Evolutionary conservation across 2,888 invertebrate genomes (phyloP).

Genomic region (Plemyria rubiginata): DNA sequence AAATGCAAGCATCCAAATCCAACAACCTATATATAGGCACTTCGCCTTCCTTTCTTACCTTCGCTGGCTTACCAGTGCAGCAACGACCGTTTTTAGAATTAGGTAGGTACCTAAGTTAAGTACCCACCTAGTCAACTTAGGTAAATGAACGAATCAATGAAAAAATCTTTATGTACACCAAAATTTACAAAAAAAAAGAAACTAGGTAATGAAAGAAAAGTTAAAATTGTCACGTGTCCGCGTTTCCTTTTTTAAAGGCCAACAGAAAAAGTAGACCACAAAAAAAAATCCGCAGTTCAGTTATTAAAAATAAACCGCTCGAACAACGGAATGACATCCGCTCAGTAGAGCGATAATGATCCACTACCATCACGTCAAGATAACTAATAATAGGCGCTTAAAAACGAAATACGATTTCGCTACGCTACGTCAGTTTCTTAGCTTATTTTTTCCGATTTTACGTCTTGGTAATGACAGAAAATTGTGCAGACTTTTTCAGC

Average conservation of each 20-base stretch:
- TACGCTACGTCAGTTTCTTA: conserved; percentile 18
- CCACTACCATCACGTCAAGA: conserved; percentile 45
- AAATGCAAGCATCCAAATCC: too few relatives aligned
- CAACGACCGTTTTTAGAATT: too few relatives aligned
- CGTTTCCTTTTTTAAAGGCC: not conserved
- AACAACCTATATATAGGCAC: too few relatives aligned
- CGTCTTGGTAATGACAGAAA: not conserved
- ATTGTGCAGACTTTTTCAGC: too few relatives aligned
- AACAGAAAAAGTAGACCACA: conserved; percentile 39
- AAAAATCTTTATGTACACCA: too few relatives aligned
- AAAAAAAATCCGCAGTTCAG: conserved; percentile 32
- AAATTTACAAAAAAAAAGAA: too few relatives aligned
- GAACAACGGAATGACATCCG: conserved; percentile 45
- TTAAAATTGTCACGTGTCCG: not conserved
- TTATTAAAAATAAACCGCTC: conserved; percentile 41
- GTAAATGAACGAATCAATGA: too few relatives aligned
- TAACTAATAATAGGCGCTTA: conserved; percentile 42
- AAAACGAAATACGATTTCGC: conserved; percentile 20
- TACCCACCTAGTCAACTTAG: too few relatives aligned
- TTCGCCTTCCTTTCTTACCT: too few relatives aligned
- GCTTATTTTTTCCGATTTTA: conserved; percentile 4
- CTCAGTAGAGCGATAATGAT: conserved; percentile 45
- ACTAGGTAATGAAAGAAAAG: not conserved
- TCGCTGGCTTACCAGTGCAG: too few relatives aligned
- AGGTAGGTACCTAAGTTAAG: too few relatives aligned